Percentiles rank a stretch among this genome's conserved stretches.
Evolutionary conservation across 2,113 vertebrate species (phyloP).

Genomic region (Pavo muticus): DNA sequence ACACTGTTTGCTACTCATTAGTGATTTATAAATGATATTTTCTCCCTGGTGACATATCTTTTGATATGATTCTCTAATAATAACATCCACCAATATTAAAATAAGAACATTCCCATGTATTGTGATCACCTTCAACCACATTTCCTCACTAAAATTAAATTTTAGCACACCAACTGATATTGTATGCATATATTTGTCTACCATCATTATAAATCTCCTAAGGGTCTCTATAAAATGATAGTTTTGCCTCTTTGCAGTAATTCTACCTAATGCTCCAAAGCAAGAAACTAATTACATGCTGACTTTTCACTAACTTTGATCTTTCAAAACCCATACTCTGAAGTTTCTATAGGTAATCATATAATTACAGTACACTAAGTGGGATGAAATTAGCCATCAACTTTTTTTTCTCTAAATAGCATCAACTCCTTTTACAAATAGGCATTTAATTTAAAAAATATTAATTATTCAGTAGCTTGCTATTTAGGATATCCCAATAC

Average conservation of each 20-base stretch:
- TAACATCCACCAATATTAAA: slow-evolving; percentile 97
- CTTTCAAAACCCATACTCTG: slow-evolving; percentile 79
- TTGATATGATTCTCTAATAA: slow-evolving; percentile 98
- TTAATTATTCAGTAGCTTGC: slow-evolving; percentile 43
- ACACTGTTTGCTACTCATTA: slow-evolving; percentile 98
- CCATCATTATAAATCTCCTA: slow-evolving; percentile 88
- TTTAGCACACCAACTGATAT: slow-evolving; percentile 87
- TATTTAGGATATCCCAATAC: slow-evolving; percentile 31
- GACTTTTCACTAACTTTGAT: slow-evolving; percentile 88
- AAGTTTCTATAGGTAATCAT: slow-evolving; percentile 86
- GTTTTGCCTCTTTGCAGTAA: slow-evolving; percentile 87
- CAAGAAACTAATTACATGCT: slow-evolving; percentile 89
- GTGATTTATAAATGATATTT: slow-evolving; percentile 99
- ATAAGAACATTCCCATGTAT: slow-evolving; percentile 91
- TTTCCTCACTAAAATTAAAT: slow-evolving; percentile 88
- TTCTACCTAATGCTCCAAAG: slow-evolving; percentile 88
- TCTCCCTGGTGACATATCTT: slow-evolving; percentile 99
- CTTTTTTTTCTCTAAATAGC: slow-evolving; percentile 76
- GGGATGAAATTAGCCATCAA: slow-evolving; percentile 82
- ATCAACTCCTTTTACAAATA: slow-evolving; percentile 65
- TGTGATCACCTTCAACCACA: slow-evolving; percentile 90
- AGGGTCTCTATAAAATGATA: slow-evolving; percentile 88
- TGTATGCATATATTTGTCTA: slow-evolving; percentile 88
- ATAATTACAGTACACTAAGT: slow-evolving; percentile 83
- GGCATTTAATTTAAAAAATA: slow-evolving; percentile 72